Conservation (phyloP, 1,140 invertebrate species). For the Uloborus diversus region DNA sequence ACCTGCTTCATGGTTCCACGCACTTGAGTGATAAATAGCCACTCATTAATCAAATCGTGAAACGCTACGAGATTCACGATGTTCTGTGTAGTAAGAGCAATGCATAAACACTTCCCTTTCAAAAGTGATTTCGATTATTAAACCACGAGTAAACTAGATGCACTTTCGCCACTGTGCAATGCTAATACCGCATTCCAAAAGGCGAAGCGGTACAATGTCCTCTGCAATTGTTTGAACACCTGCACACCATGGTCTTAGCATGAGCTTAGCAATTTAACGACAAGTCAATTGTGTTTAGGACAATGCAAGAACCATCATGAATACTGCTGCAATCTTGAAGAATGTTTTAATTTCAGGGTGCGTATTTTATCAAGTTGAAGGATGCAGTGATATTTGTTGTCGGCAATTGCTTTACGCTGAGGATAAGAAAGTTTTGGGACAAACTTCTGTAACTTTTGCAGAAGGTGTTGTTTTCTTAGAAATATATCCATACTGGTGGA, state of each 20-base stretch:
- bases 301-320: background rate
- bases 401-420: too few relatives aligned
- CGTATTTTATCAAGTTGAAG: too few relatives aligned
- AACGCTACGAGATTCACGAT: background rate
- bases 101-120: background rate
- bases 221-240: constrained; percentile 11
- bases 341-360: background rate
- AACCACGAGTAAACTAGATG: background rate
- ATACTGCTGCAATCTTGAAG: background rate
- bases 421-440: background rate
- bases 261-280: too few relatives aligned
- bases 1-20: too few relatives aligned
- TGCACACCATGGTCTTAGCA: constrained; percentile 4
- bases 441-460: too few relatives aligned
- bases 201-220: background rate
- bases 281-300: background rate
- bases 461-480: too few relatives aligned
- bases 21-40: background rate
- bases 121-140: constrained; percentile 10
- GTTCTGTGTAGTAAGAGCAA: background rate
- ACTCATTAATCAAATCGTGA: background rate
- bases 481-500: too few relatives aligned
- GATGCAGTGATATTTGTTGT: too few relatives aligned
- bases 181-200: background rate
- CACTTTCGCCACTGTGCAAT: background rate